Evolutionary conservation across 2,888 invertebrate genomes (phyloP).

Genomic region (Spilarctia lutea): DNA sequence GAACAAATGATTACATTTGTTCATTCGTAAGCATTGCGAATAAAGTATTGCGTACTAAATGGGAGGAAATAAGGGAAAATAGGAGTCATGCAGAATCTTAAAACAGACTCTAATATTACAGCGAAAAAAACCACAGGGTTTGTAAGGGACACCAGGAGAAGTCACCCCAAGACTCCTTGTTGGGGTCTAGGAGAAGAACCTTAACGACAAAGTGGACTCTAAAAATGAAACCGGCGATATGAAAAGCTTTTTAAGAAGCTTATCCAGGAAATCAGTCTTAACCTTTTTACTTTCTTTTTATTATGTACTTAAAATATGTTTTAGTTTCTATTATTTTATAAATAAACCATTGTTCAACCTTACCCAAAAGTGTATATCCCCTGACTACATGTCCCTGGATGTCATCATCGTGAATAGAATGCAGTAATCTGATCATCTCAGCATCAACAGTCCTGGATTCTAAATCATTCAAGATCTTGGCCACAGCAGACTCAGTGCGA

Average conservation of each 20-base stretch:
- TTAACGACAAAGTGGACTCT: neutral
- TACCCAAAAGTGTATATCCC: constrained; percentile 89
- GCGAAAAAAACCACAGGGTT: neutral
- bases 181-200: too few species aligned
- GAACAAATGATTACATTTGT: too few species aligned
- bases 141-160: too few species aligned
- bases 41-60: neutral
- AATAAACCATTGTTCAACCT: constrained; percentile 16
- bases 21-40: neutral
- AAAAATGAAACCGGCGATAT: neutral
- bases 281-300: too few species aligned
- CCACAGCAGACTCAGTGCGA: constrained; percentile 92
- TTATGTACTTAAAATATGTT: too few species aligned
- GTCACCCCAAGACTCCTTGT: too few species aligned
- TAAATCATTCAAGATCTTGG: constrained; percentile 88
- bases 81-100: too few species aligned
- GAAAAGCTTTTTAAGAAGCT: too few species aligned
- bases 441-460: constrained; percentile 87
- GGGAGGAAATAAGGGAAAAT: too few species aligned
- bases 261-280: too few species aligned
- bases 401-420: constrained; percentile 86
- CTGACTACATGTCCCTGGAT: constrained; percentile 90
- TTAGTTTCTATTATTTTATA: too few species aligned
- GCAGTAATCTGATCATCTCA: constrained; percentile 87
- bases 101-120: neutral